Evolutionary conservation across 2,888 invertebrate genomes (phyloP), one percentile per base, ranked within the genome.

Genomic region (Drosophila niveifrons): DNA sequence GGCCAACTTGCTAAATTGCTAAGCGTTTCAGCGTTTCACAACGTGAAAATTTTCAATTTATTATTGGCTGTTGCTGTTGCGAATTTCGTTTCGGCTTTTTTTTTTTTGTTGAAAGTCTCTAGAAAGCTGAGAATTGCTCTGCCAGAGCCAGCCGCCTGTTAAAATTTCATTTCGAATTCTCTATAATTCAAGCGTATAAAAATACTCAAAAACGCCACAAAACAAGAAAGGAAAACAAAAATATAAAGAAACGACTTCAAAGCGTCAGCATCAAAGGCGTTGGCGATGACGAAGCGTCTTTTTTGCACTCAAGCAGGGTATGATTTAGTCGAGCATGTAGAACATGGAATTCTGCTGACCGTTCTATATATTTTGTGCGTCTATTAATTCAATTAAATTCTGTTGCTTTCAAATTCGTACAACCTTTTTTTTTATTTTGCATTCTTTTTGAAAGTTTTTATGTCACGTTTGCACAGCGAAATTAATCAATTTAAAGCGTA

Each of bases 401-500:
- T 62, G 48, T 61, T 67, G 64, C 71, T 75, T 53, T 78, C 68
- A 65, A 51, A 66, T 63, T 61, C 9, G 43, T 66, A 66, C 66
- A 69, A 78, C 17, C 39, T 39, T 57, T 18, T 71, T 47, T 31
- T 36, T 57, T n/a, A n/a, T n/a, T n/a, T n/a, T n/a, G n/a, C 17
- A 43, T 39, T 57, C 15, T 71, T 47, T 31, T 36, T 57, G 43
- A 43, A 58, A 67, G 43, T 67, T 13, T 58, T 58, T 48, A 11
- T 66, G 48, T 64, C 31, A 8, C 36, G 36, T 36, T 36, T n/a
- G 36, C n/a, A 0, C 36, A 2, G 36, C 66, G 39, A 58, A 71
- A 77, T 88, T 68, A 82, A 83, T 88, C 88, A 88, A 85, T 85
- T 82, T 78, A 62, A 75, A 69, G 82, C 86, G 72, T 86, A 85